Base-by-base conservation (phyloP, 2,888 invertebrate species). In the Esperia sulphurella region DNA sequence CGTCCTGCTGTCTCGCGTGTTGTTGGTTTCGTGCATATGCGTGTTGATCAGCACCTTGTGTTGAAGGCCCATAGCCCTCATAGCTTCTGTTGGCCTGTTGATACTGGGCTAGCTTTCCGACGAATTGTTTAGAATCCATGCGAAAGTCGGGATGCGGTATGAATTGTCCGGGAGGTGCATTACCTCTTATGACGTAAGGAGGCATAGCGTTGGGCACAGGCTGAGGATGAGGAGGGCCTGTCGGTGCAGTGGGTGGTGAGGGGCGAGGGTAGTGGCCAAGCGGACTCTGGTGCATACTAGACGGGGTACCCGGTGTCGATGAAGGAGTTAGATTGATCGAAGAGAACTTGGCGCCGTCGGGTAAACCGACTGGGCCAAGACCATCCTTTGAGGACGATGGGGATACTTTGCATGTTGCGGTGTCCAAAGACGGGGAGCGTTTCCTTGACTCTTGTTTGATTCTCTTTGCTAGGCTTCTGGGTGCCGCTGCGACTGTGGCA, bases 181-280 rank as follows among this genome's bases (percentile, higher is more conserved):
- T 90, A 50, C 90, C 91, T 68, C 91, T 81, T 52, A 88, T 90
- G 9, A 90, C 91, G 62, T 92, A 92, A 0, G 92, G 90, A 3
- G 92, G 91, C 71, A 92, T 90, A 30, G 90, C 83, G 63, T 91
- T 92, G 14, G 91, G 91, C 57, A 92, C 91, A 49, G 91, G 90
- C 72, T 92, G 92, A 41, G 91, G 91, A 63, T 91, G 90, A 48
- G 91, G 90, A 29, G 91, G 90, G 50, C 92, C 91, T 14, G 92
- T 87, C 1, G 92, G 91, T 5, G 92, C 93, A 33, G 93, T 93
- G 0, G 94, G 94, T 0, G 94, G 94, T 1, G 94, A 94, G 8
- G 94, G 93, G 53, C 94, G 85, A 9, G 93, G 92, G 69, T 94
- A 94, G 54, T 92, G 90, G 30, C 92, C 92, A 8, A 94, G 75